phyloP scores from a whole-genome alignment of 64 coral and sea anemone genomes.

The Orbicella faveolata region DNA sequence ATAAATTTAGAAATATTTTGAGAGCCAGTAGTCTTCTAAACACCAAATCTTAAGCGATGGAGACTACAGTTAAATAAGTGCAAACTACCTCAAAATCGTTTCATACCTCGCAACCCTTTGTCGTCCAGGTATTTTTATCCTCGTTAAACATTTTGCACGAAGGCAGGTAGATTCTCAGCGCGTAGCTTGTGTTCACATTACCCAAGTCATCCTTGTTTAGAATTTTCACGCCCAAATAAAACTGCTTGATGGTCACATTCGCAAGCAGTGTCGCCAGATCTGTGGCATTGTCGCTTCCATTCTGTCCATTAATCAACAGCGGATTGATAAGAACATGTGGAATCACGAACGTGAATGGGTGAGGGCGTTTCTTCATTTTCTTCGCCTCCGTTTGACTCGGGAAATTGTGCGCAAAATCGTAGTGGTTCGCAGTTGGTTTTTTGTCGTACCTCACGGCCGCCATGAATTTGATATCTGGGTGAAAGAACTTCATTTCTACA shows the following conservation, averaged over 20 bases:
- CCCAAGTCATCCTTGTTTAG: conserved; percentile 65
- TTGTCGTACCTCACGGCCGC: conserved; percentile 62
- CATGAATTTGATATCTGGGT: conserved; percentile 68
- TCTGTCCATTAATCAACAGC: conserved; percentile 42
- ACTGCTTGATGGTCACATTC: conserved; percentile 47
- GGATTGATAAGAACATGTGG: conserved; percentile 53
- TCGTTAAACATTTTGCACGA: conserved; percentile 88
- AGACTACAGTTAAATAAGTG: too few relatives aligned
- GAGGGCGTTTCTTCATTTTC: conserved; percentile 86
- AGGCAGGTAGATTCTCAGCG: conserved; percentile 84
- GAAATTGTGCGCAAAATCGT: conserved; percentile 66
- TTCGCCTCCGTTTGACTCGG: conserved; percentile 66
- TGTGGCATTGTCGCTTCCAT: conserved; percentile 44
- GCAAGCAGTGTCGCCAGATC: not conserved
- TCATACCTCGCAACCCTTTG: conserved; percentile 80
- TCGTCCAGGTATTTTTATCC: conserved; percentile 80
- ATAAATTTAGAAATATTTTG: too few relatives aligned
- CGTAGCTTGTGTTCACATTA: conserved; percentile 63
- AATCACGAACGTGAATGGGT: conserved; percentile 84
- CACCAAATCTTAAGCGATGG: too few relatives aligned
- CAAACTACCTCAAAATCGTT: not conserved
- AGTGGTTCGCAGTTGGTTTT: conserved; percentile 72
- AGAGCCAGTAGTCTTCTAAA: too few relatives aligned
- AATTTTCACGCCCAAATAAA: conserved; percentile 82
- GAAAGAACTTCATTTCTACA: conserved; percentile 66